A percentile compares a stretch with the other conserved stretches of the same genome.
Conservation (phyloP, 92 coral and sea anemone species). For the Epizoanthus ramosus region DNA sequence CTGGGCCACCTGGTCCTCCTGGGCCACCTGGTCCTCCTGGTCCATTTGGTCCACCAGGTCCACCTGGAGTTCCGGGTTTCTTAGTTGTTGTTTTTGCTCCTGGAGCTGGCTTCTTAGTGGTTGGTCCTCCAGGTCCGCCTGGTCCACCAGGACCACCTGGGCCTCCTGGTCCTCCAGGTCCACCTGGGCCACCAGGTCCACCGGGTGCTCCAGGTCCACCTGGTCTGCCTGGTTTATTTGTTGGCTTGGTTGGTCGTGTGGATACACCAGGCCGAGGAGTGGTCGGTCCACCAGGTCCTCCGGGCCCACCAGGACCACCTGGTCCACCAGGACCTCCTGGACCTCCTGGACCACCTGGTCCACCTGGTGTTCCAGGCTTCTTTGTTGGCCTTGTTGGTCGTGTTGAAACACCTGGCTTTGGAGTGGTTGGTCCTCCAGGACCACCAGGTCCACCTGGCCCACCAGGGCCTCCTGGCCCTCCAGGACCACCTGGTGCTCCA, state of each 20-base stretch:
- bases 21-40: conserved; percentile 86
- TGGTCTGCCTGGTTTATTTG: conserved; percentile 44
- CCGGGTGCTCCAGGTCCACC: conserved; percentile 75
- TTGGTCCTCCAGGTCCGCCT: conserved; percentile 71
- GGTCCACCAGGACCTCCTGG: conserved; percentile 90
- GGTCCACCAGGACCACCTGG: conserved; percentile 85
- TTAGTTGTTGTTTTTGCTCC: conserved; percentile 46
- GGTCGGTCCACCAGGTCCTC: conserved; percentile 67
- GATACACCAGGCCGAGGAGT: conserved; percentile 48
- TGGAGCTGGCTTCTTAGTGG: conserved; percentile 59
- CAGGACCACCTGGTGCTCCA: conserved; percentile 87
- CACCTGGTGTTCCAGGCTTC: conserved; percentile 70
- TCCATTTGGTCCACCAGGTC: conserved; percentile 76
- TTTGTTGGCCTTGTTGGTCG: conserved; percentile 51
- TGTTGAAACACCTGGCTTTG: conserved; percentile 41
- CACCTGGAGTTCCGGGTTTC: conserved; percentile 36
- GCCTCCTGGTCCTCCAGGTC: conserved; percentile 71
- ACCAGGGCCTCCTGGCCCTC: conserved; percentile 87
- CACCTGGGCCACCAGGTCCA: conserved; percentile 82
- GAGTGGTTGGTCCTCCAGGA: conserved; percentile 73
- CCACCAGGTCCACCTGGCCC: conserved; percentile 83
- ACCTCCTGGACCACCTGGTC: conserved; percentile 86
- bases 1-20: conserved; percentile 72
- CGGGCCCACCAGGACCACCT: conserved; percentile 80
- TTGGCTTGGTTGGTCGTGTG: conserved; percentile 72